Evolutionary conservation across 53 echinoderm and acorn worm genomes (phyloP).

Genomic region (Mesocentrotus franciscanus): DNA sequence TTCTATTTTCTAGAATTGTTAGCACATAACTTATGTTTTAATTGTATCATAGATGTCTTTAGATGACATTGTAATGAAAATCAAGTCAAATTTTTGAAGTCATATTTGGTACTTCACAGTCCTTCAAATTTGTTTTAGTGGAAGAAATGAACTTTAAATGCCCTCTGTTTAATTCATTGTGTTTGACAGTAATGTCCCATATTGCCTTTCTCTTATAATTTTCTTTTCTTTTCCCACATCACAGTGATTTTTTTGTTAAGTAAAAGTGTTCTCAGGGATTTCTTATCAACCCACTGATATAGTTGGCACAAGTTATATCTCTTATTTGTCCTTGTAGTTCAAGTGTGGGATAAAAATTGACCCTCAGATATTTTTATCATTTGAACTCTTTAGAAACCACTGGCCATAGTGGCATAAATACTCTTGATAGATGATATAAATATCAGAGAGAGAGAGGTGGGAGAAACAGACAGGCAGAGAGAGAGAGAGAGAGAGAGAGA

Average conservation of each 20-base stretch:
- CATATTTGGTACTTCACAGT: neutral
- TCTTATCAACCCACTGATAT: neutral
- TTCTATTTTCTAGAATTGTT: neutral
- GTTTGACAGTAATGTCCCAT: neutral
- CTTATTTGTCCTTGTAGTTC: slow-evolving; percentile 10
- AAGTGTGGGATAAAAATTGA: slow-evolving; percentile 4
- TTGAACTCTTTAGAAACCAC: slow-evolving; percentile 32
- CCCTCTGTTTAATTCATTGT: neutral
- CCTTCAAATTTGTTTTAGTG: neutral
- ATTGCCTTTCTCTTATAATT: neutral
- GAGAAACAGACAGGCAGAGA: neutral
- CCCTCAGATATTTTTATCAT: neutral
- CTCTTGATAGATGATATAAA: neutral
- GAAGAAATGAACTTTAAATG: neutral
- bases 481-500: neutral
- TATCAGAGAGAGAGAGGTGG: neutral
- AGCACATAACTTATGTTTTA: neutral
- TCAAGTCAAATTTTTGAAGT: neutral
- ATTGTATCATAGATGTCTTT: neutral
- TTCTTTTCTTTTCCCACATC: neutral
- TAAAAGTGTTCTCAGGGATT: neutral
- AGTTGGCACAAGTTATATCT: neutral
- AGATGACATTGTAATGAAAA: too few species aligned
- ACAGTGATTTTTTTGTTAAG: neutral
- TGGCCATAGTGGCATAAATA: neutral